Evolutionary conservation across 2,888 invertebrate species (phyloP).

Genomic region (Eurois occulta): DNA sequence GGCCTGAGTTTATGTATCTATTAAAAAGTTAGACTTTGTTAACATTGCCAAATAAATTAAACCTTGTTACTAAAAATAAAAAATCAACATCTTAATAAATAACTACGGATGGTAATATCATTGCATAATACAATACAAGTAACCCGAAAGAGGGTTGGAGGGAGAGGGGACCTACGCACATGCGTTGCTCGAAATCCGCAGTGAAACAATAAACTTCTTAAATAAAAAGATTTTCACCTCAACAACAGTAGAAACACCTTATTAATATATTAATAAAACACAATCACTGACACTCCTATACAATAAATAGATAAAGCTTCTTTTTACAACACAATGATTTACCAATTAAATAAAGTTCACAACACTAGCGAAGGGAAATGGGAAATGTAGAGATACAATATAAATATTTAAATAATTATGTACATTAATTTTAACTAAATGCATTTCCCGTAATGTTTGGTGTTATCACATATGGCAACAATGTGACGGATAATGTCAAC

Average conservation of each 20-base stretch:
- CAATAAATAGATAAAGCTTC: constrained; percentile 55
- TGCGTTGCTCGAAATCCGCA: constrained; percentile 10
- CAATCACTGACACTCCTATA: constrained; percentile 45
- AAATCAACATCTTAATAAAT: constrained; percentile 15
- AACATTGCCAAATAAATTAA: constrained; percentile 18
- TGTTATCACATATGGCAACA: constrained; percentile 46
- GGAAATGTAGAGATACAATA: constrained; percentile 27
- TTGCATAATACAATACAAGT: constrained; percentile 12
- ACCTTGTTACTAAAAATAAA: background rate
- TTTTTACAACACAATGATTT: constrained; percentile 55
- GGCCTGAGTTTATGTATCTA: background rate
- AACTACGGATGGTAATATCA: background rate
- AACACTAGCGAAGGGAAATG: constrained; percentile 50
- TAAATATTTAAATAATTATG: constrained; percentile 30
- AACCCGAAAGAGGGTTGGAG: background rate
- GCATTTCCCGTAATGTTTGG: constrained; percentile 48
- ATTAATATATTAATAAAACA: constrained; percentile 48
- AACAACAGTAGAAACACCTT: constrained; percentile 33
- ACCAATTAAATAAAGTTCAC: constrained; percentile 54
- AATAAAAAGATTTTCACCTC: constrained; percentile 44
- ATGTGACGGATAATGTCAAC: constrained; percentile 9
- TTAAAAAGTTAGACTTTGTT: background rate
- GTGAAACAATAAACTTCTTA: constrained; percentile 19
- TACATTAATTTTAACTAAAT: constrained; percentile 50
- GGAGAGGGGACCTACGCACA: background rate